Evolutionary conservation across 2,797 vertebrate species (phyloP).

Genomic region (Schizopygopsis malacanthus): DNA sequence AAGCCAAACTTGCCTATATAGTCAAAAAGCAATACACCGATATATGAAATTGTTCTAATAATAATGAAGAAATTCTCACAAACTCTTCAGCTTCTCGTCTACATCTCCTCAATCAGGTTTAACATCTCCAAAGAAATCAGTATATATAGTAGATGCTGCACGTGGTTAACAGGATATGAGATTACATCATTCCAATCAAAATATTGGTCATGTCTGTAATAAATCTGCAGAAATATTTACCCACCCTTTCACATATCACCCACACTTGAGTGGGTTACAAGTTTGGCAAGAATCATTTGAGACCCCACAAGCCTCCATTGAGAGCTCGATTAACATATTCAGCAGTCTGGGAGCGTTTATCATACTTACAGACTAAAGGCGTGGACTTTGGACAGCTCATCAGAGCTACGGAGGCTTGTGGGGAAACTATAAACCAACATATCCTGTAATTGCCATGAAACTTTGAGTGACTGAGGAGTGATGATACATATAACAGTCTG

Average conservation of each 20-base stretch:
- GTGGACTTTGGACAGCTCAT: constrained; percentile 54
- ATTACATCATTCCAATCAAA: constrained; percentile 25
- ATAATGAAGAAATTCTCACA: too few species aligned
- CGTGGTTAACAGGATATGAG: constrained; percentile 18
- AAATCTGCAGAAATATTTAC: constrained; percentile 29
- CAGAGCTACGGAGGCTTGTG: not conserved
- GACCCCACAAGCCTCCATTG: not conserved
- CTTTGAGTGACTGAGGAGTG: constrained; percentile 27
- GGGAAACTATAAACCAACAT: constrained; percentile 11
- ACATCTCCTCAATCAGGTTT: not conserved
- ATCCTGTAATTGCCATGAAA: constrained; percentile 26
- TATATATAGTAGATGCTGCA: not conserved
- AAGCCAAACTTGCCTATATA: not conserved
- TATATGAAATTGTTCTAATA: not conserved
- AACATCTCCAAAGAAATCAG: not conserved
- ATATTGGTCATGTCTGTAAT: constrained; percentile 31
- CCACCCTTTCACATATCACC: not conserved
- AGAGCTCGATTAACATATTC: constrained; percentile 32
- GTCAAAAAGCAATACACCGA: too few species aligned
- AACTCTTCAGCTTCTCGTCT: not conserved
- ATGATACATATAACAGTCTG: not conserved
- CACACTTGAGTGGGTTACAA: not conserved
- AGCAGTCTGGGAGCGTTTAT: constrained; percentile 43
- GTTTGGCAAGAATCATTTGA: not conserved
- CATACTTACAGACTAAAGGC: constrained; percentile 41